Evolutionary conservation across 2,113 vertebrate genomes (phyloP), one percentile per base, ranked within the genome.

Genomic region (Tiliqua scincoides): DNA sequence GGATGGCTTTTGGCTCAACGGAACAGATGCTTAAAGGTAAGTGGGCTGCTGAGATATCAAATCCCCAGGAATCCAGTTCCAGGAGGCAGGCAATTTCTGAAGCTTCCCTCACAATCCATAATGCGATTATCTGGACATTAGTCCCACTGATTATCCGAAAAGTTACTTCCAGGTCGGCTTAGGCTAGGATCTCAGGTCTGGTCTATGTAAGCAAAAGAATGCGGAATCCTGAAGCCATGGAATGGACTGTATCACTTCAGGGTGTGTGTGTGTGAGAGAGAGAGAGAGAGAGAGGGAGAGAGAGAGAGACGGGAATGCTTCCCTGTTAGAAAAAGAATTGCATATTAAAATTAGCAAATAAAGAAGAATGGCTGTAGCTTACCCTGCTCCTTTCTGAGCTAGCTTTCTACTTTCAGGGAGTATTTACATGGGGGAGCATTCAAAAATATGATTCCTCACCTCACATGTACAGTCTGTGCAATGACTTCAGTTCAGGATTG

Each of bases 1-100:
- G 68, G 79, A 25, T 48, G 84, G 52, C 2, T 1, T 15, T 0
- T 0, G 0, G 54, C 9, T 21, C 21, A 30, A 0, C 0, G 6
- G 59, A 84, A 9, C 84, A 86, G 82, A 89, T 30, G 43, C 21
- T 82, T 62, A 25, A 25, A 85, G 76, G 68, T 72, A 86, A 20
- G 82, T 10, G 3, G 37, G 1, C 5, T 27, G 6, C 0, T 1
- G 0, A 57, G 0, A 40, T 40, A 15, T 72, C 71, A 12, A 63
- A 83, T 83, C 43, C 35, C 43, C 61, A 57, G 1, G 61, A 65
- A 54, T 73, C 27, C 0, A 0, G 65, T 25, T 35, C 85, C 17
- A 61, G 68, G 54, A 63, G 79, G 37, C 48, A 2, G 75, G 17
- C 62, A 3, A 57, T 12, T 30, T 0, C 18, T 70, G 32, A 82